Evolutionary conservation across 2,888 invertebrate genomes (phyloP).

Genomic region (Oscheius sp.): DNA sequence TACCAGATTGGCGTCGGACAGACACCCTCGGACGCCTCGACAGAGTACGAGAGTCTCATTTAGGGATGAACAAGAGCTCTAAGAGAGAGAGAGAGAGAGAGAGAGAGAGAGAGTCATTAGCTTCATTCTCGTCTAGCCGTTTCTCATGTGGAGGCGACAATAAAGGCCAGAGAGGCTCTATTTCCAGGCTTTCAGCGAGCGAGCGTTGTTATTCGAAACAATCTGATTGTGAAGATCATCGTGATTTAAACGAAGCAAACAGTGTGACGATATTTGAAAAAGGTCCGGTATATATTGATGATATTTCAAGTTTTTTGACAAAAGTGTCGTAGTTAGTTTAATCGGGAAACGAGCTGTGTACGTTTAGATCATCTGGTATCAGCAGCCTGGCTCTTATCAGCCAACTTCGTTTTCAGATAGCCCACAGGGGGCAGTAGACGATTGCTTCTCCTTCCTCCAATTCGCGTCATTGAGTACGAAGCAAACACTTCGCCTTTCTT

Average conservation of each 20-base stretch:
- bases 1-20: constrained; percentile 2
- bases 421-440: too few species aligned
- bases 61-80: constrained; percentile 21
- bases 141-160: constrained; percentile 1
- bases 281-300: too few species aligned
- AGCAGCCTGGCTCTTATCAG: background rate
- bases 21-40: background rate
- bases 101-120: background rate
- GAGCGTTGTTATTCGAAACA: background rate
- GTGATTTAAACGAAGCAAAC: too few species aligned
- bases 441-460: too few species aligned
- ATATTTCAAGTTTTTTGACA: too few species aligned
- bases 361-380: background rate
- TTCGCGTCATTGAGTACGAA: too few species aligned
- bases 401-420: too few species aligned
- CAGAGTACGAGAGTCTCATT: constrained; percentile 28
- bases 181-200: background rate
- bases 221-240: background rate
- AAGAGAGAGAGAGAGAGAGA: background rate
- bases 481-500: too few species aligned
- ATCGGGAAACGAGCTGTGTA: too few species aligned
- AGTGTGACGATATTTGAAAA: background rate
- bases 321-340: too few species aligned
- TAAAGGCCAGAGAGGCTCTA: background rate
- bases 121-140: constrained; percentile 2